phyloP scores from a whole-genome alignment of 2,888 invertebrate species.

The Plagodis dolabraria region DNA sequence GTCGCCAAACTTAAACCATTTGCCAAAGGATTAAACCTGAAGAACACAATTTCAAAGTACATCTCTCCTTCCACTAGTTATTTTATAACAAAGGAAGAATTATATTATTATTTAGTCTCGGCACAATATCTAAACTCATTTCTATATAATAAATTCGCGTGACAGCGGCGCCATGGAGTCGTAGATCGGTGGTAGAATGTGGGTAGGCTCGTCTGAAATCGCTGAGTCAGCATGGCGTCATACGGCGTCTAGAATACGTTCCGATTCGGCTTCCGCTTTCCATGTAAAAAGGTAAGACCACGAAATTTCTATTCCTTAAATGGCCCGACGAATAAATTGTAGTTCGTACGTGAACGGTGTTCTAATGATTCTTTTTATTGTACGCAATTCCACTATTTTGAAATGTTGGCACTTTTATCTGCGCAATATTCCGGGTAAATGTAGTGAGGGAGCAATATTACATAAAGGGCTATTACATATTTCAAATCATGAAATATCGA shows the following conservation, averaged over 20 bases:
- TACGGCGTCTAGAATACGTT: conserved; percentile 65
- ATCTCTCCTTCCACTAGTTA: not conserved
- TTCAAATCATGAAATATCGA: conserved; percentile 6
- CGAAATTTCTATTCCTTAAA: conserved; percentile 72
- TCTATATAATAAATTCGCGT: conserved; percentile 42
- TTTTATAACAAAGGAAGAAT: conserved; percentile 10
- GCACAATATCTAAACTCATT: conserved; percentile 28
- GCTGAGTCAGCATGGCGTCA: conserved; percentile 68
- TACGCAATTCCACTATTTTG: conserved; percentile 50
- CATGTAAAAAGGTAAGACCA: conserved; percentile 68
- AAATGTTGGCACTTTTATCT: conserved; percentile 47
- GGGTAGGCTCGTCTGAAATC: conserved; percentile 53
- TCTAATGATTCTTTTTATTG: conserved; percentile 56
- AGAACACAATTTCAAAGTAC: not conserved
- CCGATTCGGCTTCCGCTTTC: conserved; percentile 64
- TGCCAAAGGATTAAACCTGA: conserved; percentile 8
- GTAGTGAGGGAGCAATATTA: conserved; percentile 29
- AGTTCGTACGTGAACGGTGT: conserved; percentile 68
- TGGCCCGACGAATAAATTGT: conserved; percentile 71
- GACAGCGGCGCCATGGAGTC: conserved; percentile 51
- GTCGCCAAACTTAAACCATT: conserved; percentile 8
- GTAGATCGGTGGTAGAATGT: conserved; percentile 9
- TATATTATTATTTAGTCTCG: conserved; percentile 1
- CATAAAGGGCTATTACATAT: conserved; percentile 17
- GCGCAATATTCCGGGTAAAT: conserved; percentile 29